Percentiles rank a stretch among this genome's conserved stretches.
These are phyloP conservation scores for Ridgeia piscesae DNA, from an alignment of 1,140 invertebrate genomes.

Conservation along the genomic window DNA sequence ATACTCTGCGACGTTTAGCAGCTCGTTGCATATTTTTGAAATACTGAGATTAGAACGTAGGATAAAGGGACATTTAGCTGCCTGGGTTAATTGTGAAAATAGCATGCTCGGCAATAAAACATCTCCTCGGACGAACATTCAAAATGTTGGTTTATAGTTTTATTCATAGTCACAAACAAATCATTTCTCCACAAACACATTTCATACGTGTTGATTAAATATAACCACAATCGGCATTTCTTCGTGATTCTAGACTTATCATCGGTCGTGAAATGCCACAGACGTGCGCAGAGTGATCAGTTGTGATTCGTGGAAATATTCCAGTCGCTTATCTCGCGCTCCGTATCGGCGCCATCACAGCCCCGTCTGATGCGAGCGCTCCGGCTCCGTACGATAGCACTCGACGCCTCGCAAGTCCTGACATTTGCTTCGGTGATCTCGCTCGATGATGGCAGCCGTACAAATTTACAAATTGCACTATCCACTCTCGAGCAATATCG, in stretches of 20 bases:
- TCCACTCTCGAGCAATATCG: neutral
- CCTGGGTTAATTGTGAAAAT: too few relatives aligned
- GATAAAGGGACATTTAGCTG: too few relatives aligned
- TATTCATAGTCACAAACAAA: too few relatives aligned
- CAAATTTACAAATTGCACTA: neutral
- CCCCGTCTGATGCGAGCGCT: neutral
- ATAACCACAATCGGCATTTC: too few relatives aligned
- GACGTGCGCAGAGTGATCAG: neutral
- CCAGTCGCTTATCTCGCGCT: neutral
- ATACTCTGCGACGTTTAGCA: too few relatives aligned
- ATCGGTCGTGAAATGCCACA: neutral
- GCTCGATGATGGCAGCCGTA: neutral
- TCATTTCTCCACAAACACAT: too few relatives aligned
- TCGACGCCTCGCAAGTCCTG: neutral
- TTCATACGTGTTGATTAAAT: too few relatives aligned
- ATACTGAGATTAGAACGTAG: too few relatives aligned
- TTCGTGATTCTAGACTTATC: neutral
- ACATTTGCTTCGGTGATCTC: neutral
- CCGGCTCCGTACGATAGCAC: neutral
- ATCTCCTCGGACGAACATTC: too few relatives aligned
- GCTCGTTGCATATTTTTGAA: too few relatives aligned
- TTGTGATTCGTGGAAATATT: neutral
- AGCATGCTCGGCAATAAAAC: too few relatives aligned
- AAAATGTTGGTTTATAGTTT: too few relatives aligned
- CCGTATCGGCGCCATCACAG: neutral